Evolutionary conservation across 2,113 vertebrate species (phyloP).

Genomic region (Corydoras maculifer): DNA sequence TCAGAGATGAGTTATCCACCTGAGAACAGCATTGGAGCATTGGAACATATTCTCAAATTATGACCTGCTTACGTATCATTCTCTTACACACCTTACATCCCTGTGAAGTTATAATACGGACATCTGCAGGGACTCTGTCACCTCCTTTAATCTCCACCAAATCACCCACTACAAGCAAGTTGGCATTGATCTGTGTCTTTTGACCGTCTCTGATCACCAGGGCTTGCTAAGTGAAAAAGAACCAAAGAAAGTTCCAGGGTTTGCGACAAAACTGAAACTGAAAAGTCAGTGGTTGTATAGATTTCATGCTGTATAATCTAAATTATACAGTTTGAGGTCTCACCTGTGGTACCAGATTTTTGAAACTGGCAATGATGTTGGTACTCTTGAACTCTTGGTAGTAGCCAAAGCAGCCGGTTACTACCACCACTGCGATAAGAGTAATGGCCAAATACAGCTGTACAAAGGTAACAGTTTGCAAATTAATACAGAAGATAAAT

Average conservation of each 20-base stretch:
- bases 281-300: too few species aligned
- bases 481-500: neutral
- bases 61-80: neutral
- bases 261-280: too few species aligned
- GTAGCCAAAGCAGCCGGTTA: conserved; percentile 86
- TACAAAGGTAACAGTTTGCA: conserved; percentile 1
- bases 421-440: conserved; percentile 79
- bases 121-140: conserved; percentile 82
- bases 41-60: neutral
- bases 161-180: conserved; percentile 81
- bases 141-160: conserved; percentile 87
- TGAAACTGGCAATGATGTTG: conserved; percentile 90
- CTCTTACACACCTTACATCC: conserved; percentile 76
- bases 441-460: conserved; percentile 85
- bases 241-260: neutral
- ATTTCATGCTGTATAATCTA: too few species aligned
- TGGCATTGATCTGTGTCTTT: conserved; percentile 84
- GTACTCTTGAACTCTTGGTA: conserved; percentile 91
- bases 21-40: conserved; percentile 30
- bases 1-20: conserved; percentile 86
- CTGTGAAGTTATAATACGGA: conserved; percentile 81
- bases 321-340: conserved; percentile 1
- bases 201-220: conserved; percentile 86
- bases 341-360: conserved; percentile 92
- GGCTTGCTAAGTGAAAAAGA: conserved; percentile 71